phyloP scores from a whole-genome alignment of 2,797 vertebrate species.

The Cichlasoma orientale region DNA sequence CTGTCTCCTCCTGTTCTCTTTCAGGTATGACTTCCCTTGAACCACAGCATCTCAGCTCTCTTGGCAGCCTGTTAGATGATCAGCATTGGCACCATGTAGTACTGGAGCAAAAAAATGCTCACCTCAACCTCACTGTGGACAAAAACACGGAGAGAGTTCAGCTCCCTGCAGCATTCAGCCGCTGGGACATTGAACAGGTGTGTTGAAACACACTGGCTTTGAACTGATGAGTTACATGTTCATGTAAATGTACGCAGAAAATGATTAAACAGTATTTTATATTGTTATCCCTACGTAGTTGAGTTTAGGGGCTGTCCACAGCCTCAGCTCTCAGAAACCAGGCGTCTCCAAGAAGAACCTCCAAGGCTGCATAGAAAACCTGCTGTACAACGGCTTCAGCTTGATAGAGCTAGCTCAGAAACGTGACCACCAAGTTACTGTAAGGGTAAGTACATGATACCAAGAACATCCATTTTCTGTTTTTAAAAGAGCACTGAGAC shows the following conservation, averaged over 20 bases:
- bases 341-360: constrained; percentile 78
- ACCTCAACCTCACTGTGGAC: constrained; percentile 93
- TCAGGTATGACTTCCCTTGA: constrained; percentile 68
- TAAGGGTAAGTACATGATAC: constrained; percentile 74
- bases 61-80: constrained; percentile 92
- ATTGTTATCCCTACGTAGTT: constrained; percentile 76
- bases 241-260: not conserved
- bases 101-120: constrained; percentile 80
- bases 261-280: not conserved
- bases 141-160: constrained; percentile 84
- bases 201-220: not conserved
- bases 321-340: constrained; percentile 77
- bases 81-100: constrained; percentile 91
- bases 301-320: constrained; percentile 86
- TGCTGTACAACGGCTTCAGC: constrained; percentile 85
- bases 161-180: constrained; percentile 82
- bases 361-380: constrained; percentile 92
- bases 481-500: not conserved
- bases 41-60: constrained; percentile 72
- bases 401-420: constrained; percentile 82
- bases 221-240: not conserved
- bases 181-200: constrained; percentile 88
- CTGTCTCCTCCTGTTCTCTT: not conserved
- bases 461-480: not conserved
- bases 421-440: constrained; percentile 78